Percentiles rank a stretch among this genome's conserved stretches.
These are phyloP conservation scores for Crocuta crocuta DNA, from an alignment of 2,113 vertebrate species.

Conservation along the genomic window DNA sequence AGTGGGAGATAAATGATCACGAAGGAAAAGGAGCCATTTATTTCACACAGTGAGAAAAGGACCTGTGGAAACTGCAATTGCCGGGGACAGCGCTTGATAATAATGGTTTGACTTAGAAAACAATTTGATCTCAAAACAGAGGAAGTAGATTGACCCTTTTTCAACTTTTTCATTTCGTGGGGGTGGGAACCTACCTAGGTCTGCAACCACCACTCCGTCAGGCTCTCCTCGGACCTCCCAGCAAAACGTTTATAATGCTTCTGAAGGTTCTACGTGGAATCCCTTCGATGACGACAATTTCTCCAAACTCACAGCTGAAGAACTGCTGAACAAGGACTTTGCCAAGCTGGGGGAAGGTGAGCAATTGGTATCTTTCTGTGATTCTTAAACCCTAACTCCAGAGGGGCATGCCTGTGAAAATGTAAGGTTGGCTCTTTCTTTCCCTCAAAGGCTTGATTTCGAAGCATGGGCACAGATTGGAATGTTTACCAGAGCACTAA, in stretches of 20 bases:
- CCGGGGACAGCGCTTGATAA: neutral
- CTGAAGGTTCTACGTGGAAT: constrained; percentile 93
- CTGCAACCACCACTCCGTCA: constrained; percentile 97
- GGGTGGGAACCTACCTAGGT: constrained; percentile 86
- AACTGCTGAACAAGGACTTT: constrained; percentile 99
- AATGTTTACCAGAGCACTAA: neutral
- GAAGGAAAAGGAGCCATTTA: neutral
- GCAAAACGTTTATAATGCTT: constrained; percentile 90
- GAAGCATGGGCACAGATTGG: neutral
- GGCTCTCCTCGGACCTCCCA: constrained; percentile 91
- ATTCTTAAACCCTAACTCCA: neutral
- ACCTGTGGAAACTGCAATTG: neutral
- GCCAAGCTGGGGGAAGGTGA: constrained; percentile 95
- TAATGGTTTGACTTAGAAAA: constrained; percentile 13
- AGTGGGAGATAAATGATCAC: neutral
- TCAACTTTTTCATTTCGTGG: constrained; percentile 71
- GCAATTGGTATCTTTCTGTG: constrained; percentile 62
- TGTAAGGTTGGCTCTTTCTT: neutral
- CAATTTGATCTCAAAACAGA: constrained; percentile 32
- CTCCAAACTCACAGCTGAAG: constrained; percentile 98
- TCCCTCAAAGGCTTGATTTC: neutral
- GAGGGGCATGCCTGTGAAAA: neutral
- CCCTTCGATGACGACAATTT: constrained; percentile 99
- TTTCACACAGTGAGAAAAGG: neutral
- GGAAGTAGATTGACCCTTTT: constrained; percentile 15